A percentile compares a stretch with the other conserved stretches of the same genome.
Conservation (phyloP, 2,888 invertebrate genomes). For the Andrena dorsata region DNA sequence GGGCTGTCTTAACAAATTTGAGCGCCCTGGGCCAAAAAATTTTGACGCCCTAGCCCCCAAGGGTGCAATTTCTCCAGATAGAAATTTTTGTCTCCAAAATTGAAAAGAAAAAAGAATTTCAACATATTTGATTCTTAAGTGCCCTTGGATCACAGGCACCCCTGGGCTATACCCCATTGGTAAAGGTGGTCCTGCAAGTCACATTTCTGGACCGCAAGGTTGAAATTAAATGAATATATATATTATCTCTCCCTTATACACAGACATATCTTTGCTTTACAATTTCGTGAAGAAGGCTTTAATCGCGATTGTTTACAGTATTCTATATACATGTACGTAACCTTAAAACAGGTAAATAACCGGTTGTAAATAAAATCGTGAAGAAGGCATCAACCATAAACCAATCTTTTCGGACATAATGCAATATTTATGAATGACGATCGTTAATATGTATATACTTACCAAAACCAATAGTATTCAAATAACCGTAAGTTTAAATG, state of each 20-base stretch:
- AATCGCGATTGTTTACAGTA: conserved; percentile 29
- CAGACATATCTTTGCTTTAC: neutral
- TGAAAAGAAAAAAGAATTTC: too few relatives aligned
- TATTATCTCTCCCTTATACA: neutral
- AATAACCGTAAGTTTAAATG: neutral
- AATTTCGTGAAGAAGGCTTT: neutral
- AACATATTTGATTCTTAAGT: too few relatives aligned
- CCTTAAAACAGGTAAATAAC: conserved; percentile 22
- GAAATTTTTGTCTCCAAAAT: too few relatives aligned
- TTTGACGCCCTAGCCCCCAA: too few relatives aligned
- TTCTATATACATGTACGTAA: conserved; percentile 10
- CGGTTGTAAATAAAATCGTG: neutral
- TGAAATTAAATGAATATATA: too few relatives aligned
- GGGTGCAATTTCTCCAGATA: too few relatives aligned
- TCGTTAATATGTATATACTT: neutral
- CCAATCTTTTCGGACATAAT: neutral
- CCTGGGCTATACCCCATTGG: too few relatives aligned
- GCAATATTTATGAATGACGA: neutral
- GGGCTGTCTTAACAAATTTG: too few relatives aligned
- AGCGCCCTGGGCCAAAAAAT: too few relatives aligned
- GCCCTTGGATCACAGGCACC: too few relatives aligned
- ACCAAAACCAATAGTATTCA: conserved; percentile 11
- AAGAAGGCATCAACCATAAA: neutral
- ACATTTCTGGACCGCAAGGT: too few relatives aligned
- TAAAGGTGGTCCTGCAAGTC: too few relatives aligned